A percentile compares a stretch with the other conserved stretches of the same genome.
Evolutionary conservation across 2,888 invertebrate genomes (phyloP).

Genomic region (Heteromyza rotundicornis): DNA sequence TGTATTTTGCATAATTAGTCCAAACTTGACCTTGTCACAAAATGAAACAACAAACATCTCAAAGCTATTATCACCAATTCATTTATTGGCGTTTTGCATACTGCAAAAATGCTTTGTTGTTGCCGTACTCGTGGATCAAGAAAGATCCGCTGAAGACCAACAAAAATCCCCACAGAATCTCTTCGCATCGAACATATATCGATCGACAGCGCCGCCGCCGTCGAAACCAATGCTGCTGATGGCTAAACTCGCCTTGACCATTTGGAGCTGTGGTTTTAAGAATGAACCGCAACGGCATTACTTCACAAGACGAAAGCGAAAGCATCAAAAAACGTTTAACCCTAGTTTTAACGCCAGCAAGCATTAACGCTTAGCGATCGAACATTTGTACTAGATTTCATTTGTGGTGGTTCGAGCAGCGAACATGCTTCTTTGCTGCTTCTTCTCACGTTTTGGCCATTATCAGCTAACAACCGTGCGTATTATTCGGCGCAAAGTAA

Average conservation of each 20-base stretch:
- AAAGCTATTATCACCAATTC: slow-evolving; percentile 4
- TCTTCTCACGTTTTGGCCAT: not conserved
- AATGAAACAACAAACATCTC: slow-evolving; percentile 23
- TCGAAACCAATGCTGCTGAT: not conserved
- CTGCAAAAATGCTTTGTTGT: too few species aligned
- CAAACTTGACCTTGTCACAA: slow-evolving; percentile 50
- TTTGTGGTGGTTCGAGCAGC: too few species aligned
- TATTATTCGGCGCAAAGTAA: not conserved
- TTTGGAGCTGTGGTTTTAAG: not conserved
- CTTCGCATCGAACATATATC: not conserved
- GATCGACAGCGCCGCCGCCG: not conserved
- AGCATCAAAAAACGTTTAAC: too few species aligned
- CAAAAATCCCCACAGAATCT: not conserved
- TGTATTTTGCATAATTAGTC: slow-evolving; percentile 34
- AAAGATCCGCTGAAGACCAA: not conserved
- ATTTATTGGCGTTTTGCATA: not conserved
- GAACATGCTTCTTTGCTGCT: too few species aligned
- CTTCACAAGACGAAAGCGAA: too few species aligned
- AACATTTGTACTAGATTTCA: too few species aligned
- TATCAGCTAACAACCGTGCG: not conserved
- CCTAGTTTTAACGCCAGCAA: too few species aligned
- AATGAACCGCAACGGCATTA: too few species aligned
- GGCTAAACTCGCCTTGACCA: not conserved
- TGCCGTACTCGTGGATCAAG: not conserved
- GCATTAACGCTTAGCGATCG: too few species aligned